phyloP scores from a whole-genome alignment of 2,888 invertebrate species.

The Camponotus fellah region DNA sequence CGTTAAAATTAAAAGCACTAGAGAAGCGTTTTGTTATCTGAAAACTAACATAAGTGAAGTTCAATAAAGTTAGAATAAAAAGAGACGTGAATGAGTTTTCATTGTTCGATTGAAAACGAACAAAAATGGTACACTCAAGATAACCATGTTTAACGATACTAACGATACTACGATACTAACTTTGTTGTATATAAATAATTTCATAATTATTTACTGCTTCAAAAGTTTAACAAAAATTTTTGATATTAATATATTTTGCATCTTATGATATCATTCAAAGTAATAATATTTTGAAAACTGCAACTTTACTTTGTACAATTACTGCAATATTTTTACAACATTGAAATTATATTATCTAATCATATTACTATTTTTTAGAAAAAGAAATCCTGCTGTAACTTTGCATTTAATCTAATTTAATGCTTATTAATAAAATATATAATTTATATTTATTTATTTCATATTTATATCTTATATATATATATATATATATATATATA shows the following conservation, averaged over 20 bases:
- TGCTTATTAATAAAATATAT: not conserved
- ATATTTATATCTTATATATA: not conserved
- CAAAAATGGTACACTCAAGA: conserved; percentile 12
- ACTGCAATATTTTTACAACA: not conserved
- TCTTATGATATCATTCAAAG: not conserved
- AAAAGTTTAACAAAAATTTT: not conserved
- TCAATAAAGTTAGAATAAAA: conserved; percentile 37
- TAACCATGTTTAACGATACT: conserved; percentile 5
- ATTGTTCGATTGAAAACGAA: conserved; percentile 23
- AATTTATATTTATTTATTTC: not conserved
- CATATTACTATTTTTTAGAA: not conserved
- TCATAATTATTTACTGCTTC: conserved; percentile 20
- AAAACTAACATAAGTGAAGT: conserved; percentile 36
- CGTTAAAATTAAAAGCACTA: conserved; percentile 32
- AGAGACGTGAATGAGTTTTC: conserved; percentile 43
- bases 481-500: not conserved
- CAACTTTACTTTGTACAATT: not conserved
- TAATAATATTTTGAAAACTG: not conserved
- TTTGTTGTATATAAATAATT: not conserved
- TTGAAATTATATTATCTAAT: not conserved
- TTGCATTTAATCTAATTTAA: not conserved
- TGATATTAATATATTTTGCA: conserved; percentile 5
- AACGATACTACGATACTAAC: not conserved
- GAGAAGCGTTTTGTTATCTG: conserved; percentile 24
- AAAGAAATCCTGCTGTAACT: not conserved